phyloP scores from a whole-genome alignment of 2,113 vertebrate genomes.

The Urocolius indicus region DNA sequence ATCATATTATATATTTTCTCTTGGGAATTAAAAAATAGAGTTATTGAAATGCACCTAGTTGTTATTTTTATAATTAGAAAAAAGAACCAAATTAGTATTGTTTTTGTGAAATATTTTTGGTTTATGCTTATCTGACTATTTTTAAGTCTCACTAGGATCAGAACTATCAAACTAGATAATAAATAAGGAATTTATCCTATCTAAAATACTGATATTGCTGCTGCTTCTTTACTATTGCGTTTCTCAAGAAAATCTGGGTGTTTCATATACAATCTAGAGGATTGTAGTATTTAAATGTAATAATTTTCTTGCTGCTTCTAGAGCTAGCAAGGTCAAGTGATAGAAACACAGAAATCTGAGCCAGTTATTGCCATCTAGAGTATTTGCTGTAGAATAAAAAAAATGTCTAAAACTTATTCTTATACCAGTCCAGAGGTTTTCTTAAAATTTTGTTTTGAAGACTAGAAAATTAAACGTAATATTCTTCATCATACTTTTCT shows the following conservation, averaged over 20 bases:
- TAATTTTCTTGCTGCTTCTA: not conserved
- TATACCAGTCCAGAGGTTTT: not conserved
- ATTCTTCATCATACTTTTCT: not conserved
- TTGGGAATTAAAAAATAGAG: not conserved
- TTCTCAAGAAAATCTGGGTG: not conserved
- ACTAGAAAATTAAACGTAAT: not conserved
- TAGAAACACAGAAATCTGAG: not conserved
- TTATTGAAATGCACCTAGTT: not conserved
- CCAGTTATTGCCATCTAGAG: not conserved
- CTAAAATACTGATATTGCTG: not conserved
- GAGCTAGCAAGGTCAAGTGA: not conserved
- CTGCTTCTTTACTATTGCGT: not conserved
- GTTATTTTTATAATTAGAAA: not conserved
- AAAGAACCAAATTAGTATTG: not conserved
- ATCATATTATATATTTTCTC: not conserved
- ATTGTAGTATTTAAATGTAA: not conserved
- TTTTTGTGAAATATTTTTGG: not conserved
- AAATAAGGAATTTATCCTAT: not conserved
- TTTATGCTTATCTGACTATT: not conserved
- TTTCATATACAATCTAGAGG: not conserved
- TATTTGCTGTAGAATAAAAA: not conserved
- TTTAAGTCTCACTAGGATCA: not conserved
- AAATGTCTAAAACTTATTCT: not conserved
- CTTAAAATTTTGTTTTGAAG: not conserved
- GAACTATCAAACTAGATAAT: not conserved